Base-by-base conservation (phyloP, 2,797 vertebrate species). In the Poeciliopsis paucimaculata region DNA sequence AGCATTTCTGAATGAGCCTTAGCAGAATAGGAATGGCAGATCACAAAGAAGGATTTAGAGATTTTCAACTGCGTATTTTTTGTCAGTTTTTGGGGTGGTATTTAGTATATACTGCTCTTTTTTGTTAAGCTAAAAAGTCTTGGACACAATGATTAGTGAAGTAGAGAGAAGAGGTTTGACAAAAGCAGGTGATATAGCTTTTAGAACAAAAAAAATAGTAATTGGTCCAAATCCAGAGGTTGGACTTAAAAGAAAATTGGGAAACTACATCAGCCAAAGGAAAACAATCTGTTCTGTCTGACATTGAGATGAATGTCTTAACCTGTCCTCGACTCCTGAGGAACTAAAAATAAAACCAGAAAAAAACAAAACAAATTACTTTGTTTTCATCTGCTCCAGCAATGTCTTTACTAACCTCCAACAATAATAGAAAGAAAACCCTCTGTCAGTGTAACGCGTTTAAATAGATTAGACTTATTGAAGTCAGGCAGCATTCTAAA, bases 301-400 rank as follows among this genome's bases (percentile, higher is more conserved):
- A 87, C 79, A 86, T 87, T 81, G 49, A 82, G 78, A 84, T 68
- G 82, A 78, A 78, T 79, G 75, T 78, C 70, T 78, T 28, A 36
- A 28, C 77, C 85, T 73, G 60, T 64, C 79, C 79, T 81, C 9
- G 0, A 75, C 81, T 74, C 53, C 75, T 20, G 73, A 36, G 60
- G 60, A 64, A 3, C 31, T 64, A 39, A 86, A 88, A 89, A 90
- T 87, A 90, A 89, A 72, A 70, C 5, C 36, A 71, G 73, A 43
- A 31, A 47, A 39, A 73, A 70, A 23, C 71, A 28, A 73, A 64
- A 15, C 71, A 26, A 73, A 64, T 74, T 77, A 83, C 79, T 34
- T 45, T 77, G 47, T 72, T 72, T 53, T 71, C 20, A 5, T 75
- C 9, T 73, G 73, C 72, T 74, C 16, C 43, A 74, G 57, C 75